Percentiles rank a stretch among this genome's conserved stretches.
Evolutionary conservation across 2,888 invertebrate genomes (phyloP).

Genomic region (Tillus elongatus): DNA sequence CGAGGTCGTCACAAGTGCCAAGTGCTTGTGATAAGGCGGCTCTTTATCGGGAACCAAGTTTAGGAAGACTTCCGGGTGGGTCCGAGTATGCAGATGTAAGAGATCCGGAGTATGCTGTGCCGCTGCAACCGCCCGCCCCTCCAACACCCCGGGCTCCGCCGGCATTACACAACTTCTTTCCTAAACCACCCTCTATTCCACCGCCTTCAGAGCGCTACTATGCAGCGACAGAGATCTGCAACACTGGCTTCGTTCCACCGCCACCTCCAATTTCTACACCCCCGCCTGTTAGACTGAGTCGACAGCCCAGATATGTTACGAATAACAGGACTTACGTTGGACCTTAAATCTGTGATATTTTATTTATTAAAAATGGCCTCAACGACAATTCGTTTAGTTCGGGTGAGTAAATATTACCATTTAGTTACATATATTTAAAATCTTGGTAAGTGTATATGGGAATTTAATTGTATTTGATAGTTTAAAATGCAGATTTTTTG

Average conservation of each 20-base stretch:
- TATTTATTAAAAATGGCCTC: slow-evolving; percentile 11
- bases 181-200: slow-evolving; percentile 55
- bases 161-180: slow-evolving; percentile 49
- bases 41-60: slow-evolving; percentile 37
- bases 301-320: slow-evolving; percentile 39
- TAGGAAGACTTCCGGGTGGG: slow-evolving; percentile 29
- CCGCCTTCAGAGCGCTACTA: slow-evolving; percentile 64
- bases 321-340: slow-evolving; percentile 37
- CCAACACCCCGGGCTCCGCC: slow-evolving; percentile 46
- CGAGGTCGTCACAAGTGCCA: slow-evolving; percentile 29
- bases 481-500: too few species aligned
- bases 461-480: too few species aligned
- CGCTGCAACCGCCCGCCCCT: slow-evolving; percentile 42
- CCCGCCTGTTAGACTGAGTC: slow-evolving; percentile 40
- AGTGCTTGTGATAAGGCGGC: slow-evolving; percentile 38
- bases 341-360: slow-evolving; percentile 39
- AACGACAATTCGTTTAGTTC: slow-evolving; percentile 12
- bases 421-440: too few species aligned
- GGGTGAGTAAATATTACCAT: too few species aligned
- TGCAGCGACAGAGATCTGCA: slow-evolving; percentile 60
- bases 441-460: too few species aligned
- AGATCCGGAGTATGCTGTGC: slow-evolving; percentile 56
- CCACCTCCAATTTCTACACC: slow-evolving; percentile 39
- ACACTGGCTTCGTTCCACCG: slow-evolving; percentile 39
- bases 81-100: slow-evolving; percentile 43